Percentiles rank a stretch among this genome's conserved stretches.
phyloP scores from a whole-genome alignment of 2,797 vertebrate species.

The Anas bahamensis region DNA sequence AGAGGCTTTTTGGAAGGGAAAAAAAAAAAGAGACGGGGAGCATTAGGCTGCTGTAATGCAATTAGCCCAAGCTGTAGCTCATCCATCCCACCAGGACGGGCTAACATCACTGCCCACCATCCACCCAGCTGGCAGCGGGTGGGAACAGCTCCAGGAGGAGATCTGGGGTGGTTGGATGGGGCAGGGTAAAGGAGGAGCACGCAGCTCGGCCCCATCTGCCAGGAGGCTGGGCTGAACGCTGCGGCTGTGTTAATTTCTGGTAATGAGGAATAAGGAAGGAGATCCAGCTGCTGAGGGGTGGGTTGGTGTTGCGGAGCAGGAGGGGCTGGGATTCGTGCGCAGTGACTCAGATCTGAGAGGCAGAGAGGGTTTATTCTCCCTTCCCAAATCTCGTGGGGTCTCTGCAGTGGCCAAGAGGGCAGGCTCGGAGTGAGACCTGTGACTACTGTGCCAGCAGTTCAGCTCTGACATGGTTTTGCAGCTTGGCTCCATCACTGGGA shows the following conservation, averaged over 20 bases:
- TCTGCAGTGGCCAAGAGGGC: background rate
- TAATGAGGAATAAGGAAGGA: background rate
- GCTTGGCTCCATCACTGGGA: background rate
- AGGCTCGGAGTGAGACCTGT: too few species aligned
- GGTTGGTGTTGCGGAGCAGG: background rate
- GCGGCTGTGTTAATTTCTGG: background rate
- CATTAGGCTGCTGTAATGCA: background rate
- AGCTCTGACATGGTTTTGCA: background rate
- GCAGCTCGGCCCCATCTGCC: background rate
- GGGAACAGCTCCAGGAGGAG: background rate
- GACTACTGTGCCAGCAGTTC: background rate
- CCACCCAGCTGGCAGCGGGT: background rate
- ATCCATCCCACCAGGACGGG: background rate
- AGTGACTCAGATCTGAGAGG: background rate
- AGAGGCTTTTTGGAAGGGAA: background rate
- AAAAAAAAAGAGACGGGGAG: background rate
- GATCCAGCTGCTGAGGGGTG: background rate
- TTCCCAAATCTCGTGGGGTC: background rate
- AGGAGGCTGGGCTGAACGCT: background rate
- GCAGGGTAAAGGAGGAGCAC: background rate
- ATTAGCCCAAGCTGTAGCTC: background rate
- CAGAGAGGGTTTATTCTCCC: background rate
- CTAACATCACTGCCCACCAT: rapidly evolving
- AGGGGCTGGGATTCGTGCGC: background rate
- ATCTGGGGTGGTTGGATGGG: background rate